phyloP scores from a whole-genome alignment of 2,797 vertebrate species.

The Cephalopachus bancanus region DNA sequence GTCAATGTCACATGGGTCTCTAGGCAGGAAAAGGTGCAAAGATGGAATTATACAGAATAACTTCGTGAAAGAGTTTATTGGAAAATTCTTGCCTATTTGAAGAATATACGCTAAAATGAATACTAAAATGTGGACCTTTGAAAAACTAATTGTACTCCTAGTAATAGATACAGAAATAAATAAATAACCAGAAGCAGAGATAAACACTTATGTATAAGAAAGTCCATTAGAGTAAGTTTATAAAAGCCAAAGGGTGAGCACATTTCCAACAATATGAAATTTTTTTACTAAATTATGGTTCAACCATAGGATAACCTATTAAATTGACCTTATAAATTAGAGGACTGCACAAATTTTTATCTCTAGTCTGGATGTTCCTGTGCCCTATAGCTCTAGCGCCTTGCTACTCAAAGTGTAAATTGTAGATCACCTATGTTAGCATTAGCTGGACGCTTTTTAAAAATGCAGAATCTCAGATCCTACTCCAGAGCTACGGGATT shows the following conservation, averaged over 20 bases:
- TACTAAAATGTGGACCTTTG: constrained; percentile 1
- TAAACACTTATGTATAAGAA: not conserved
- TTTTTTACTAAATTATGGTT: constrained; percentile 11
- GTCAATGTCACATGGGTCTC: constrained; percentile 51
- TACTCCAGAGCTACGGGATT: not conserved
- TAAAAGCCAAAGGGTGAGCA: not conserved
- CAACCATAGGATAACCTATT: not conserved
- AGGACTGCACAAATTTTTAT: not conserved
- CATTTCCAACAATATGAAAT: not conserved
- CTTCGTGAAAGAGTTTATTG: constrained; percentile 63
- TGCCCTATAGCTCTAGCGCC: not conserved
- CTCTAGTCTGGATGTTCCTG: not conserved
- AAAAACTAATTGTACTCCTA: constrained; percentile 51
- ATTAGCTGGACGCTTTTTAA: not conserved
- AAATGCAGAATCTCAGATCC: not conserved
- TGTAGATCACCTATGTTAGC: not conserved
- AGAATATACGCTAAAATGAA: constrained; percentile 21
- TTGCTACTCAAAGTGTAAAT: not conserved
- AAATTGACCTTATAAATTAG: not conserved
- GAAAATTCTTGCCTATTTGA: constrained; percentile 37
- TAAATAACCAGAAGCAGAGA: not conserved
- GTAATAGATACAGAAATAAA: not conserved
- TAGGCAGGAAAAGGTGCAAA: constrained; percentile 52
- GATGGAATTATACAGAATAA: constrained; percentile 51
- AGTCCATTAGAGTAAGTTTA: not conserved